phyloP scores from a whole-genome alignment of 1,140 invertebrate species.

The Camponotus vicinus region DNA sequence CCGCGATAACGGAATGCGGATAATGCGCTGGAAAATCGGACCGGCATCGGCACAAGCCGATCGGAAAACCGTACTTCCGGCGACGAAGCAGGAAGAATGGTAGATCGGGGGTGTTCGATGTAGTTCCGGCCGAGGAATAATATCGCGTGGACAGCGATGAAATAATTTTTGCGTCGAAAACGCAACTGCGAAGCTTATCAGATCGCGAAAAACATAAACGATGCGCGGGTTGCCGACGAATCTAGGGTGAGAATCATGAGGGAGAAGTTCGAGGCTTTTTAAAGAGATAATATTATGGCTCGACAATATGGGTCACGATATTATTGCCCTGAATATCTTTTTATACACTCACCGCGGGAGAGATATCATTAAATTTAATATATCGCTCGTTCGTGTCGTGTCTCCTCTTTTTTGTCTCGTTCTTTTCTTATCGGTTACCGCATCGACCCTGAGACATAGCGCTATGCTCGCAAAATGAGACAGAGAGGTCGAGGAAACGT shows the following conservation, averaged over 20 bases:
- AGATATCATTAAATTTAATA: constrained; percentile 66
- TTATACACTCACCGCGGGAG: constrained; percentile 37
- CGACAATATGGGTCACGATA: constrained; percentile 58
- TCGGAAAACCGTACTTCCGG: constrained; percentile 64
- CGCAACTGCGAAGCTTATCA: constrained; percentile 45
- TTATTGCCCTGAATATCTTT: constrained; percentile 55
- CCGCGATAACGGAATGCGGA: constrained; percentile 63
- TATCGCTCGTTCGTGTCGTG: not conserved
- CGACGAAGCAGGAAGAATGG: constrained; percentile 46
- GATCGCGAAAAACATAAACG: constrained; percentile 46
- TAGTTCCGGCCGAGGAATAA: constrained; percentile 41
- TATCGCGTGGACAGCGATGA: constrained; percentile 49
- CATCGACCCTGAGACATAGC: not conserved
- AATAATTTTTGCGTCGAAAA: constrained; percentile 62
- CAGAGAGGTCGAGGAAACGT: not conserved
- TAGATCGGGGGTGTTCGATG: constrained; percentile 11
- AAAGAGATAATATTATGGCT: constrained; percentile 62
- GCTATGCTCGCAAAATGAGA: not conserved
- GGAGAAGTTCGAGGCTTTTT: constrained; percentile 60
- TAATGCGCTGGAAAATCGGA: constrained; percentile 69
- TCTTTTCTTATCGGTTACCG: constrained; percentile 5
- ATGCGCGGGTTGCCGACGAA: constrained; percentile 43
- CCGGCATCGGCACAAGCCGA: constrained; percentile 55
- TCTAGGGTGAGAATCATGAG: constrained; percentile 49
- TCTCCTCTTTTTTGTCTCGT: not conserved